Conservation (phyloP, 2,797 vertebrate genomes). For the Parambassis ranga region DNA sequence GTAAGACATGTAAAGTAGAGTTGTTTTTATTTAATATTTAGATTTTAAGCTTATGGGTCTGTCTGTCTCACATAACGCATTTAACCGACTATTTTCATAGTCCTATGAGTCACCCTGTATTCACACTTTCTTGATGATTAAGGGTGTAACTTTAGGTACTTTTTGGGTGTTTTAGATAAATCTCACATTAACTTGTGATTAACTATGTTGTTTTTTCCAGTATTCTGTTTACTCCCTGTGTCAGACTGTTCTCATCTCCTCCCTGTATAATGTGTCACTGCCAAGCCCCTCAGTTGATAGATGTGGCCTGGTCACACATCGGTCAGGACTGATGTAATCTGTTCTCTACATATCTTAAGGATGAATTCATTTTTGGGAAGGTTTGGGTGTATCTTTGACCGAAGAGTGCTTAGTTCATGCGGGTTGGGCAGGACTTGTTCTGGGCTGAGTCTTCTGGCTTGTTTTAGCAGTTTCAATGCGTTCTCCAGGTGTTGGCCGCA, state of each 20-base stretch:
- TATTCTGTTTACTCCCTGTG: neutral
- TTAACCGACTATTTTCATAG: too few relatives aligned
- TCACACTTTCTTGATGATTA: too few relatives aligned
- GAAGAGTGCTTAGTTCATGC: conserved; percentile 39
- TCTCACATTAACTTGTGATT: neutral
- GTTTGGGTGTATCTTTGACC: conserved; percentile 27
- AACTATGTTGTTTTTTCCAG: neutral
- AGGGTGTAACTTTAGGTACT: too few relatives aligned
- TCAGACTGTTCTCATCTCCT: neutral
- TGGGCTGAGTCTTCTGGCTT: neutral
- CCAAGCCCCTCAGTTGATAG: neutral
- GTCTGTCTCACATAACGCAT: too few relatives aligned
- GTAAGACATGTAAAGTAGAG: too few relatives aligned
- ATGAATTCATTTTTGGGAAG: conserved; percentile 50
- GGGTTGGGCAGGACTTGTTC: conserved; percentile 17
- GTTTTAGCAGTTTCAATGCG: conserved; percentile 10
- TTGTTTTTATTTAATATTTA: too few relatives aligned
- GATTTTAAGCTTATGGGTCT: too few relatives aligned
- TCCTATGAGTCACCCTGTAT: too few relatives aligned
- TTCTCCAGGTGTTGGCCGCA: conserved; percentile 43
- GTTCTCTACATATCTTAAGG: conserved; percentile 30
- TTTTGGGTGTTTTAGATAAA: neutral
- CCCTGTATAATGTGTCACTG: conserved; percentile 1
- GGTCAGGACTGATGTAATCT: conserved; percentile 41
- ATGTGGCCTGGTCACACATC: conserved; percentile 11